Evolutionary conservation across 2,888 invertebrate species (phyloP), one percentile per base, ranked within the genome.

Genomic region (Parascotia fuliginaria): DNA sequence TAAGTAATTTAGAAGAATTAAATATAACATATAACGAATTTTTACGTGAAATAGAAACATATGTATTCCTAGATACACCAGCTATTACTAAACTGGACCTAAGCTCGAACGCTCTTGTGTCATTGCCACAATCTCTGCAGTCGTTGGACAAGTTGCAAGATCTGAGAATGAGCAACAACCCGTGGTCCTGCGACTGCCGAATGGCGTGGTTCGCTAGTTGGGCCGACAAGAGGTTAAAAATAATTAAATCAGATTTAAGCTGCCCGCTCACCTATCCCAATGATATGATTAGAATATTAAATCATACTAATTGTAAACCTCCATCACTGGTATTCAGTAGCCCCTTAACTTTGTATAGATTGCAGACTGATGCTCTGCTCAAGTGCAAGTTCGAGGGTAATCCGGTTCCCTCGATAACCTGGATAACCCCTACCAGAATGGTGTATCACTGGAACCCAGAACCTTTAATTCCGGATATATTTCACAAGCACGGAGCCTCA

Each of bases 101-200:
- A 52, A 95, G 94, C 57, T 93, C 94, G 49, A 97, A 97, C 83
- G 93, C 93, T 42, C 81, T 97, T 68, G 94, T 94, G 27, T 94
- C 94, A 71, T 84, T 97, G 66, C 97, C 97, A 15, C 90, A 93
- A 45, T 94, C 95, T 11, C 79, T 98, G 42, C 93, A 94, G 42
- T 93, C 94, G 68, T 87, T 97, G 45, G 89, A 93, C 5, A 85
- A 93, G 38, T 84, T 97, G 44, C 87, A 93, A 64, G 93, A 94
- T 55, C 83, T 97, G 19, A 93, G 94, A 62, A 93, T 97, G 61
- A 91, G 94, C 27, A 94, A 94, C 47, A 98, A 98, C 80, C 95
- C 95, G 19, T 97, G 96, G 95, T 94, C 95, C 12, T 98, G 98
- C 87, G 97, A 97, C 82, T 98, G 98, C 75, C 94, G 96, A 39